Evolutionary conservation across 2,888 invertebrate species (phyloP).

Genomic region (Cataglyphis rosenhaueri): DNA sequence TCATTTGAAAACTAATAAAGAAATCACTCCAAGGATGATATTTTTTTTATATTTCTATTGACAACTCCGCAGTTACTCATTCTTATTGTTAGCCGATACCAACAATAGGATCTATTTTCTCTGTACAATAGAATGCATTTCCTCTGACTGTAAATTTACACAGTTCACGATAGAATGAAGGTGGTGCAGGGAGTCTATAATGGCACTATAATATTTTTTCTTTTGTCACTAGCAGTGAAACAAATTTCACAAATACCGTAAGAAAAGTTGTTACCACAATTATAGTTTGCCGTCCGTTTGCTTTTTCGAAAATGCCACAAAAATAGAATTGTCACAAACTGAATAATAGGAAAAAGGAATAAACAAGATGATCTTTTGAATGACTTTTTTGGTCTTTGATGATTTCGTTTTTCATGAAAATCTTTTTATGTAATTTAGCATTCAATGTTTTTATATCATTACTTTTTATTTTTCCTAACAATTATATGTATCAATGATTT

Average conservation of each 20-base stretch:
- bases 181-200: neutral
- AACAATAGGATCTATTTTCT: slow-evolving; percentile 67
- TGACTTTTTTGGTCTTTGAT: too few relatives aligned
- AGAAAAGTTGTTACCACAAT: neutral
- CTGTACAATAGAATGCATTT: slow-evolving; percentile 64
- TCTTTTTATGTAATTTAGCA: too few relatives aligned
- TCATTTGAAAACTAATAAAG: slow-evolving; percentile 80
- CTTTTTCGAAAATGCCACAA: too few relatives aligned
- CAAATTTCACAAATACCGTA: neutral
- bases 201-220: neutral
- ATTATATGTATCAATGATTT: too few relatives aligned
- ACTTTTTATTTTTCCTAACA: too few relatives aligned
- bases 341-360: too few relatives aligned
- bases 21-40: slow-evolving; percentile 81
- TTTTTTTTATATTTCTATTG: slow-evolving; percentile 74
- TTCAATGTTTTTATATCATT: too few relatives aligned
- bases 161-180: slow-evolving; percentile 6
- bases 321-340: too few relatives aligned
- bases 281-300: neutral
- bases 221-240: too few relatives aligned
- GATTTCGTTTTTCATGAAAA: too few relatives aligned
- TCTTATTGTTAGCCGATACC: slow-evolving; percentile 65
- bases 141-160: slow-evolving; percentile 73
- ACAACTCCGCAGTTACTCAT: slow-evolving; percentile 70
- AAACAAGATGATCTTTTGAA: too few relatives aligned